Evolutionary conservation across 1,140 invertebrate species (phyloP), one percentile per base, ranked within the genome.

Genomic region (Papilio dardanus): DNA sequence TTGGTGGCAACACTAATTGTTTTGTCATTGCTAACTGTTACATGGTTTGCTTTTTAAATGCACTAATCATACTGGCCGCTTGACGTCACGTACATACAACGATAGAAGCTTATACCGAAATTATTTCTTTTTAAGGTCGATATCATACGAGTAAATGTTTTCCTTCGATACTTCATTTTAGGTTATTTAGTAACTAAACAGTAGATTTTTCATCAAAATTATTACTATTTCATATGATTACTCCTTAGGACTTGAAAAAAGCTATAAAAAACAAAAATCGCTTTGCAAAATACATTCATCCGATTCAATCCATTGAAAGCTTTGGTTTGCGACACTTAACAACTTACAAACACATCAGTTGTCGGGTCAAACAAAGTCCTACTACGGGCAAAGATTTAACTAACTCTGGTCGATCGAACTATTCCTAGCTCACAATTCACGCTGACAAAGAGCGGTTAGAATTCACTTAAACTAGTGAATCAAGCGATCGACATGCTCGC

Each of bases 1-100:
- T 81, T 81, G 83, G 82, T 82, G 78, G 78, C 77, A 80, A 67
- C 71, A 79, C 80, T 83, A 85, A 85, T 85, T 85, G 82, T 69
- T 71, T 76, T 85, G 83, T 80, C 83, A 83, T 65, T 77, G 74
- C 76, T 83, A 81, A 82, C 82, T 83, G 79, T 76, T 74, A 67
- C 46, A 73, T 76, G 14, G 37, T 31, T 50, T 16, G 24, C 14
- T 71, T 71, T 71, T 50, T 71, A 33, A 69, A 71, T 16, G 69
- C 69, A 50, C 69, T 71, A 76, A 76, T 76, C 21, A 66, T 28
- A 76, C 40, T 71, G 35, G 33, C 24, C 37, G 28, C 16, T n/a
- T 71, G n/a, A n/a, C n/a, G 33, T 69, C n/a, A 69, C 35, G n/a
- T 37, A 42, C 31, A 14, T n/a, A n/a, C n/a, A n/a, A 67, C n/a